Conservation (phyloP, 2,888 invertebrate genomes). For the Leistus spinibarbis region DNA sequence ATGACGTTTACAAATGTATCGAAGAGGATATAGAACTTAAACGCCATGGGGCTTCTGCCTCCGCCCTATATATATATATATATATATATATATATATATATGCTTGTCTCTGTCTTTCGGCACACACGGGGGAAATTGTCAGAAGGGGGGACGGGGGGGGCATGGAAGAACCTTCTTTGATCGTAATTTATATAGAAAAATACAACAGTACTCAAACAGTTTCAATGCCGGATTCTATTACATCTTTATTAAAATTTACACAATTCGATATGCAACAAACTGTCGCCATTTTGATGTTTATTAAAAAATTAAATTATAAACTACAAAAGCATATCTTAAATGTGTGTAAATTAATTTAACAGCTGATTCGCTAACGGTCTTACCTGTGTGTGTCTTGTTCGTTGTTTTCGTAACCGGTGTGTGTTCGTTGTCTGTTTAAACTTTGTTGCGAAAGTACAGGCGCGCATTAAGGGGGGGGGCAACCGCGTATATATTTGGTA, state of each 20-base stretch:
- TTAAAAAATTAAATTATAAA: too few relatives aligned
- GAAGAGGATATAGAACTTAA: background rate
- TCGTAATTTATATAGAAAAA: background rate
- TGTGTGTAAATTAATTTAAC: too few relatives aligned
- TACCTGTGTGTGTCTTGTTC: too few relatives aligned
- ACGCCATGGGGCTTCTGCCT: background rate
- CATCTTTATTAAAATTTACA: background rate
- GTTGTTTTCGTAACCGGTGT: too few relatives aligned
- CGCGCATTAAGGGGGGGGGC: too few relatives aligned
- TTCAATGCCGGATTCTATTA: background rate
- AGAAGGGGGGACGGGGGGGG: background rate
- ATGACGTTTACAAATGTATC: constrained; percentile 22
- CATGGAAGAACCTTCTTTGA: background rate
- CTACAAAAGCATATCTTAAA: too few relatives aligned
- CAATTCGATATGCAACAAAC: background rate
- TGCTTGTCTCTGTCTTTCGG: too few relatives aligned
- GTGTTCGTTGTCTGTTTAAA: too few relatives aligned
- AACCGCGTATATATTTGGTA: too few relatives aligned
- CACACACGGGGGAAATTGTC: background rate
- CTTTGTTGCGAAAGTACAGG: too few relatives aligned
- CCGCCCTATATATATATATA: background rate
- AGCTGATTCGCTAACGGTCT: too few relatives aligned
- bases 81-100: background rate
- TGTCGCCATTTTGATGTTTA: too few relatives aligned
- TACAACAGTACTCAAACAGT: background rate